A percentile compares a stretch with the other conserved stretches of the same genome.
Conservation (phyloP, 2,113 vertebrate genomes). For the Aramus guarauna region DNA sequence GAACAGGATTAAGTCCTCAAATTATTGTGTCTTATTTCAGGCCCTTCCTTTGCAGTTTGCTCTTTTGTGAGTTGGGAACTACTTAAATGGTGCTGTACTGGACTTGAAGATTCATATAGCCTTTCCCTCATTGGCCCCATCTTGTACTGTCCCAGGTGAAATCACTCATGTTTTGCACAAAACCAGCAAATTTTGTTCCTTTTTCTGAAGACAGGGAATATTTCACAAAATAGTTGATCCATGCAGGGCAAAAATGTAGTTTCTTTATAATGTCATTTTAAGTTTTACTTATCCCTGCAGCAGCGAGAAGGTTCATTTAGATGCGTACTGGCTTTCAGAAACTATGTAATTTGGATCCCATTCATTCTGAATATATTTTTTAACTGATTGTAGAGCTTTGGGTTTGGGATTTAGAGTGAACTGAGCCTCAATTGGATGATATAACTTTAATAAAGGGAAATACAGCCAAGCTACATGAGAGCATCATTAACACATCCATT, state of each 20-base stretch:
- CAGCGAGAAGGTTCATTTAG: conserved; percentile 1
- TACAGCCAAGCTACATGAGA: conserved; percentile 27
- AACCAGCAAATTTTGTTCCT: neutral
- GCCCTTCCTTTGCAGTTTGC: neutral
- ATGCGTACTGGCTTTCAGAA: neutral
- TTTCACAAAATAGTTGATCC: neutral
- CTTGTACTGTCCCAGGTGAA: neutral
- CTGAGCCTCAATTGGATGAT: neutral
- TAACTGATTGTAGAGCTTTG: neutral
- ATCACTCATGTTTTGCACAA: neutral
- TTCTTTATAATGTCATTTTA: conserved; percentile 31
- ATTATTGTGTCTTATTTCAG: neutral
- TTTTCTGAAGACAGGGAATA: neutral
- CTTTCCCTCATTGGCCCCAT: neutral
- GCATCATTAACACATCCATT: conserved; percentile 24
- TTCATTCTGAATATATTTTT: conserved; percentile 15
- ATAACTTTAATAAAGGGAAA: conserved; percentile 23
- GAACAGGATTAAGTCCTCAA: neutral
- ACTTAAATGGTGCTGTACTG: neutral
- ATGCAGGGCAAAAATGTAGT: neutral
- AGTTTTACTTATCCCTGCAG: neutral
- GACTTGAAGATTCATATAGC: neutral
- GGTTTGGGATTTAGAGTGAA: neutral
- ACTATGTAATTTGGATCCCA: conserved; percentile 10
- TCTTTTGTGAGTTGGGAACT: neutral